Base-by-base conservation (phyloP, 1,140 invertebrate genomes). In the Helicoverpa armigera region DNA sequence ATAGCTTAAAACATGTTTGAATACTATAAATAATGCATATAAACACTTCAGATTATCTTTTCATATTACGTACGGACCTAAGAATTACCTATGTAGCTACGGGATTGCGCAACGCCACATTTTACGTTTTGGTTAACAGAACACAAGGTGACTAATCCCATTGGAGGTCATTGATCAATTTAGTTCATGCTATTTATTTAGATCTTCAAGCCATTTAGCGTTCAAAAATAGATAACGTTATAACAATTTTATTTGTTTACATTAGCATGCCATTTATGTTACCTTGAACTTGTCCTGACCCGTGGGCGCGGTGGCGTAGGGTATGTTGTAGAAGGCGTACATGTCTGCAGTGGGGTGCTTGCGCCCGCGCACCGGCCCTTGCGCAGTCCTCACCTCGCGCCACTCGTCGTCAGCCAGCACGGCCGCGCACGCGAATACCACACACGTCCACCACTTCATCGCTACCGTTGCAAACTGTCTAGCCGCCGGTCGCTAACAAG, bases 241-340 rank as follows among this genome's bases (percentile, higher is more conserved):
- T 14, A 23, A 23, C 23, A 23, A 23, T 23, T 23, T 54, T 13
- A 14, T 14, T 54, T 14, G 16, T 56, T 56, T 56, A 31, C 10
- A 23, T 23, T 23, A 23, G 23, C 23, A 23, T 23, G 23, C 35
- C 2, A 35, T 3, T 2, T 35, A 65, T 23, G 60, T 18, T 83
- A 92, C 90, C 88, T 85, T 88, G 74, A 90, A 92, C 43, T 80
- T 87, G 16, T 89, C 31, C 4, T n/a, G 12, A 2, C 90, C 90
- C 2, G 81, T 87, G 0, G 90, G 90, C 12, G 88, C 87, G 11
- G 80, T 91, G 0, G 90, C 90, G 35, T 92, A 92, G 0, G 91
- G 91, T 14, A 92, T 89, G 18, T 84, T 78, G 56, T 89, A 85
- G 80, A 91, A 92, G 0, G 77, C 80, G 74, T 85, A 91, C 2